Percentiles rank a stretch among this genome's conserved stretches.
Evolutionary conservation across 2,113 vertebrate genomes (phyloP).

Genomic region (Dryoscopus gambensis): DNA sequence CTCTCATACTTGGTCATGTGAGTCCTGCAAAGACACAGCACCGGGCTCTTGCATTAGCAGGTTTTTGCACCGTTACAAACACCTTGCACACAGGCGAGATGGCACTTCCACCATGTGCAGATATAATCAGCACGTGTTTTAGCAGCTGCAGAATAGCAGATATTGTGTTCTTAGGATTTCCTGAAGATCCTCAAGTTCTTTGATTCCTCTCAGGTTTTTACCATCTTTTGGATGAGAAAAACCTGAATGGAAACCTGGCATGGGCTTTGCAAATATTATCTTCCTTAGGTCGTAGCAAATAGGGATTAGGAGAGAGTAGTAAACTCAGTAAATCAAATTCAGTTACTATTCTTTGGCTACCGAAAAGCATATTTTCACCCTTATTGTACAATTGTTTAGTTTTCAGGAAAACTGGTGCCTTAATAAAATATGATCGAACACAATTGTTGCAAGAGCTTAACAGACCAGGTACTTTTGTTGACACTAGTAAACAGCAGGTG

Average conservation of each 20-base stretch:
- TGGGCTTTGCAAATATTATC: background rate
- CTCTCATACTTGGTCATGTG: slow-evolving; percentile 83
- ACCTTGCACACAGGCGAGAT: background rate
- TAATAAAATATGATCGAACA: background rate
- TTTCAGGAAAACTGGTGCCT: background rate
- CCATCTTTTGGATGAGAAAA: background rate
- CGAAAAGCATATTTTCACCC: background rate
- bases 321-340: background rate
- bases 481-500: background rate
- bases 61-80: background rate
- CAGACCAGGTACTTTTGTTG: background rate
- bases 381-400: background rate
- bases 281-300: background rate
- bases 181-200: background rate
- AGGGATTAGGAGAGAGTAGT: background rate
- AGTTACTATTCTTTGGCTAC: background rate
- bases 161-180: background rate
- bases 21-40: slow-evolving; percentile 69
- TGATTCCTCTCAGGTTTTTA: background rate
- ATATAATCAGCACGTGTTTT: background rate
- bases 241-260: background rate
- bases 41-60: background rate
- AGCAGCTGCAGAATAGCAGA: background rate
- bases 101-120: background rate
- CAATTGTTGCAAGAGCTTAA: background rate